Percentiles rank a stretch among this genome's conserved stretches.
These are phyloP conservation scores for Phasianus colchicus DNA, from an alignment of 2,113 vertebrate genomes.

Conservation along the genomic window DNA sequence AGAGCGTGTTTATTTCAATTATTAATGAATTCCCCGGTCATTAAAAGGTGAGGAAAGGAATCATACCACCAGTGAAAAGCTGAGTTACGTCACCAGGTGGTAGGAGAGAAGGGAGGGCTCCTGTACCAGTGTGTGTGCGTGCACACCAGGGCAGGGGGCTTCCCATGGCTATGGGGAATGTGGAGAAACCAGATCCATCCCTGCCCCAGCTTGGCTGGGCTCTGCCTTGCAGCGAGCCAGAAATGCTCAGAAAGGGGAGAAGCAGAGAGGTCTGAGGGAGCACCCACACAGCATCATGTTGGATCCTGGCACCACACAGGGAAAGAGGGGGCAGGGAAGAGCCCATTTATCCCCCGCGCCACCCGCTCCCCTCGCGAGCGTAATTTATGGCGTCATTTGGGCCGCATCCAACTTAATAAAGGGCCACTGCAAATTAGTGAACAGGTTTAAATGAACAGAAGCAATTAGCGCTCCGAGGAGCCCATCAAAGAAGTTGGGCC, in stretches of 20 bases:
- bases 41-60: conserved; percentile 75
- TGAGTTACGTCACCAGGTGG: conserved; percentile 56
- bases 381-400: conserved; percentile 82
- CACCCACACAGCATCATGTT: not conserved
- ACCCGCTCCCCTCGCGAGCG: conserved; percentile 37
- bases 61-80: conserved; percentile 16
- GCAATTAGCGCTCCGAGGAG: conserved; percentile 78
- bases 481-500: conserved; percentile 77
- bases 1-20: conserved; percentile 74
- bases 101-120: not conserved
- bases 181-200: not conserved
- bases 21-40: conserved; percentile 75
- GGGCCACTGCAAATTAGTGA: conserved; percentile 80
- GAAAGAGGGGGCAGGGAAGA: not conserved
- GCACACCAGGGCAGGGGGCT: not conserved
- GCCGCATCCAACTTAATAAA: conserved; percentile 80
- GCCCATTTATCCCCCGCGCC: conserved; percentile 43
- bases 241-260: not conserved
- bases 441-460: conserved; percentile 81
- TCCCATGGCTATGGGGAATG: accelerated
- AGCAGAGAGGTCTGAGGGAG: not conserved
- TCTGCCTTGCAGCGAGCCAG: not conserved
- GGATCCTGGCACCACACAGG: not conserved
- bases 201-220: not conserved
- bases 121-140: accelerated